Evolutionary conservation across 2,888 invertebrate genomes (phyloP), one percentile per base, ranked within the genome.

Genomic region (Plagodis dolabraria): DNA sequence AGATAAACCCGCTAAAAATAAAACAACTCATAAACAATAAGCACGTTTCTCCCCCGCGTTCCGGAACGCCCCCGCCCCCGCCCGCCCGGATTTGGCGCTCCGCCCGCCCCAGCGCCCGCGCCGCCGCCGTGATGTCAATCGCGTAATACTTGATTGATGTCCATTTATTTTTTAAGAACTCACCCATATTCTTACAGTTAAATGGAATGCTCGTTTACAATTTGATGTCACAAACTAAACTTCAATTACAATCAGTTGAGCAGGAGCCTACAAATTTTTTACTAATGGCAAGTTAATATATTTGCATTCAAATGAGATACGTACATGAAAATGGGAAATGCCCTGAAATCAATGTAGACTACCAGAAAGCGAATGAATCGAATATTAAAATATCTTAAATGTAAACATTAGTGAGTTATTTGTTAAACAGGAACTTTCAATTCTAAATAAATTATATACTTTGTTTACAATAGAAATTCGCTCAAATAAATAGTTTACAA

Each of bases 1-100:
- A 92, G 91, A 91, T 90, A 89, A 88, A 85, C 84, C 87, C 83
- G 77, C 88, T 80, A 79, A 83, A 92, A 89, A 92, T 92, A 92
- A 82, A 70, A 44, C 67, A 76, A 71, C 78, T 84, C 87, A 82
- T 90, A 92, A 92, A 92, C 92, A 92, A 92, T 90, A 82, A 79
- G 76, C 83, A 80, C 76, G 85, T 78, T 83, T 79, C 74, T 72
- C 72, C 72, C 77, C 74, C 77, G 75, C 74, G 68, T 73, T 72
- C 61, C 63, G 63, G 73, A 80, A 85, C 79, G 67, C 73, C 69
- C 78, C 77, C 77, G 75, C 72, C 60, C 63, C 77, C 77, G 75
- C 72, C 60, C 63, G 35, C 52, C 44, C 70, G 53, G 50, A 61
- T 68, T 75, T 78, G 80, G 79, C 81, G 70, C 52, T 33, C 34